These are phyloP conservation scores for Homalodisca vitripennis DNA, from an alignment of 1,140 invertebrate species.

Conservation along the genomic window DNA sequence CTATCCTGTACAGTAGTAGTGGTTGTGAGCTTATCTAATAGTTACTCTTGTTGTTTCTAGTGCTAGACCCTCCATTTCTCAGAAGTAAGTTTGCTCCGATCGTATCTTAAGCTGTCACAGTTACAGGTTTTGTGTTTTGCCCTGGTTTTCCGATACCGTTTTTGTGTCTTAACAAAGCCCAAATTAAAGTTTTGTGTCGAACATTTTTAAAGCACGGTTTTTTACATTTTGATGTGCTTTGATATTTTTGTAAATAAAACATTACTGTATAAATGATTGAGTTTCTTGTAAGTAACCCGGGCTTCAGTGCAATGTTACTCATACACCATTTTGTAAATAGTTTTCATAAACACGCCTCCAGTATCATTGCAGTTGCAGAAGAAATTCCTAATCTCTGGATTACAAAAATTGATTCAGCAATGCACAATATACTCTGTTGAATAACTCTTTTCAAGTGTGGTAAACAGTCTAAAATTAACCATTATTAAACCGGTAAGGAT, in stretches of 20 bases:
- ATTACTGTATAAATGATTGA: not conserved
- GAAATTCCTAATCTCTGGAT: too few relatives aligned
- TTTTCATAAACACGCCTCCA: not conserved
- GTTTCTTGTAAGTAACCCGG: constrained; percentile 18
- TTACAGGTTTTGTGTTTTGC: constrained; percentile 19
- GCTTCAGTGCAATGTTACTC: not conserved
- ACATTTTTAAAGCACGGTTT: constrained; percentile 18
- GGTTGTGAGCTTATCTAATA: constrained; percentile 26
- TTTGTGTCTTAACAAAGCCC: constrained; percentile 16
- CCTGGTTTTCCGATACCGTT: constrained; percentile 14
- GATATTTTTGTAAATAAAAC: constrained; percentile 20
- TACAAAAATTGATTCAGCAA: too few relatives aligned
- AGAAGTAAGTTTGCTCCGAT: constrained; percentile 17
- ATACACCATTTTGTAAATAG: constrained; percentile 17
- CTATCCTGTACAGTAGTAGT: too few relatives aligned
- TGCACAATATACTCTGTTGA: too few relatives aligned
- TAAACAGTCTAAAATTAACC: too few relatives aligned
- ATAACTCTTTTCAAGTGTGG: too few relatives aligned
- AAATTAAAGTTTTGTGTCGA: constrained; percentile 6
- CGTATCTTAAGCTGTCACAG: not conserved
- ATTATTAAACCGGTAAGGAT: too few relatives aligned
- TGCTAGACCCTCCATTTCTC: constrained; percentile 22
- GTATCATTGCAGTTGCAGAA: too few relatives aligned
- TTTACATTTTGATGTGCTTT: constrained; percentile 21
- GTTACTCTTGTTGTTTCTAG: constrained; percentile 20